Conservation (phyloP, 2,797 vertebrate genomes). For the Champsocephalus esox region DNA sequence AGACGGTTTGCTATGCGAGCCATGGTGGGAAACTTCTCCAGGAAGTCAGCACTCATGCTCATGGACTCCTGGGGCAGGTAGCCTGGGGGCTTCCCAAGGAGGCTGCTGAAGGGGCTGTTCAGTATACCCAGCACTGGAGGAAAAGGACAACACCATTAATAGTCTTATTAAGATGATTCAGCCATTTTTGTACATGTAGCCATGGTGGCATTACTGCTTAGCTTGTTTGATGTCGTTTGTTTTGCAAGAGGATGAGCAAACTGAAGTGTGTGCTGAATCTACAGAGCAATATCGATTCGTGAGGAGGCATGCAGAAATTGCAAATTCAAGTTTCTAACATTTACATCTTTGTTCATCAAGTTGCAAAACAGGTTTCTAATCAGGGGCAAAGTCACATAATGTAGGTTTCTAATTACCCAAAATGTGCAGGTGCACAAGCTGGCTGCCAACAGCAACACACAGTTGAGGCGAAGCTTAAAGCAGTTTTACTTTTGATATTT, state of each 20-base stretch:
- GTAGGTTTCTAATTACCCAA: neutral
- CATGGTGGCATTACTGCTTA: neutral
- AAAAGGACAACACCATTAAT: conserved; percentile 29
- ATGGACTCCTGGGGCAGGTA: conserved; percentile 89
- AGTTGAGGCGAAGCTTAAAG: neutral
- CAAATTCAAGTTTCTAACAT: conserved; percentile 23
- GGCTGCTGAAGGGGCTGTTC: conserved; percentile 89
- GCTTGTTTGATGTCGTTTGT: neutral
- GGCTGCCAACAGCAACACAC: neutral
- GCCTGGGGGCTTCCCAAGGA: conserved; percentile 88
- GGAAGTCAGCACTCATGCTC: conserved; percentile 90
- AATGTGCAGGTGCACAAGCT: conserved; percentile 9
- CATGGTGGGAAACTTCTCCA: conserved; percentile 91
- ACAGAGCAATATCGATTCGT: conserved; percentile 13
- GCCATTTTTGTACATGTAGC: neutral
- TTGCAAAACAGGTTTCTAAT: neutral
- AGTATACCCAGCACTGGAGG: conserved; percentile 91
- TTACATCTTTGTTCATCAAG: neutral
- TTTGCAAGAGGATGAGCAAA: conserved; percentile 6
- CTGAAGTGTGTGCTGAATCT: conserved; percentile 18
- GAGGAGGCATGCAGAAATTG: neutral
- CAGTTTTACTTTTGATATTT: conserved; percentile 15
- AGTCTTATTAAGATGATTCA: neutral
- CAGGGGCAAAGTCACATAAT: neutral
- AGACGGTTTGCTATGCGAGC: conserved; percentile 88